Evolutionary conservation across 2,888 invertebrate species (phyloP), one percentile per base, ranked within the genome.

Genomic region (Phengaris alcon): DNA sequence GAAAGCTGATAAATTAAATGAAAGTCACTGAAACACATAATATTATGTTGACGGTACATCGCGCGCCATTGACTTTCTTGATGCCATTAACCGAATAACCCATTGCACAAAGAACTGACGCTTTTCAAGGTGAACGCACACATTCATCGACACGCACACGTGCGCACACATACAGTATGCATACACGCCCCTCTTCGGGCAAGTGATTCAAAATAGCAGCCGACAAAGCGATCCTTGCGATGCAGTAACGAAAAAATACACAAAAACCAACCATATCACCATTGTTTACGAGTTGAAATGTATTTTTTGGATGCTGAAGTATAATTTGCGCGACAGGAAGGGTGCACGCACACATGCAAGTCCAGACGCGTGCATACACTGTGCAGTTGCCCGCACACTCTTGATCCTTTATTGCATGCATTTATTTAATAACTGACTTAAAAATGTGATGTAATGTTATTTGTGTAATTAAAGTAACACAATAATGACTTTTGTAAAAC

Each of bases 31-130:
- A 35, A 35, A 35, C 4, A 1, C 35, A 8, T 52, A 75, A 75
- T 69, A 54, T 44, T 69, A 54, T 44, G 90, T 88, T 84, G 86
- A 87, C 91, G 81, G 81, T 93, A 88, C 88, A 88, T 90, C 88
- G 87, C 90, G 87, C 92, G 92, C 92, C 93, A 93, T 93, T 93
- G 93, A 93, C 92, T 93, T 87, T 88, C 88, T 89, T 87, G 91
- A 87, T 91, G 93, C 91, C 93, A 93, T 93, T 93, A 94, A 93
- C 93, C 93, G 93, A 93, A 93, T 94, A 93, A 93, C 93, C 93
- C 90, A 93, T 91, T 93, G 92, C 92, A 93, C 93, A 93, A 93
- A 93, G 93, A 91, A 90, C 90, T 88, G 87, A 86, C 89, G 84
- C 86, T 89, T 91, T 92, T 93, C 93, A 94, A 94, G 93, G 93